phyloP scores from a whole-genome alignment of 2,113 vertebrate genomes.

The Prunella himalayana region DNA sequence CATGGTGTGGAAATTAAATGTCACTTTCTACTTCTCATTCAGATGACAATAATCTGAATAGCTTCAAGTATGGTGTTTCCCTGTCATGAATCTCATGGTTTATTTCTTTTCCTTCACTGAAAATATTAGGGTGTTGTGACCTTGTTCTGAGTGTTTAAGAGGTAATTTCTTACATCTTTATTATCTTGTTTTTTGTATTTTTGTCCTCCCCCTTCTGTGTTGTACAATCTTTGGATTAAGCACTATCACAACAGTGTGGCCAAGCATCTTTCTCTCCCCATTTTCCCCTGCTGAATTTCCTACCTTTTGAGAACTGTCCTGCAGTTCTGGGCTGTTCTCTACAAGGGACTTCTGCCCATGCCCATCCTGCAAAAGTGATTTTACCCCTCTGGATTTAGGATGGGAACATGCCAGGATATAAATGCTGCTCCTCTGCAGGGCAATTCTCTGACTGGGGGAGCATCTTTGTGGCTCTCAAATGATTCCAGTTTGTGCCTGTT shows the following conservation, averaged over 20 bases:
- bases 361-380: neutral
- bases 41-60: neutral
- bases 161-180: neutral
- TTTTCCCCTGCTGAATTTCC: neutral
- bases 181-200: neutral
- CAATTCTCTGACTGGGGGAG: neutral
- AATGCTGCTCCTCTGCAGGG: neutral
- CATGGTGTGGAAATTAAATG: neutral
- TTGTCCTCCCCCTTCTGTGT: neutral
- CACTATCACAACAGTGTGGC: neutral
- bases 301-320: neutral
- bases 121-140: neutral
- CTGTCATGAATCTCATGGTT: neutral
- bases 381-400: neutral
- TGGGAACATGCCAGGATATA: neutral
- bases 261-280: neutral
- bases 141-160: neutral
- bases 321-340: neutral
- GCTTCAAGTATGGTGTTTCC: neutral
- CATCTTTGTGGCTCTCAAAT: neutral
- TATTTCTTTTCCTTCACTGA: neutral
- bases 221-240: neutral
- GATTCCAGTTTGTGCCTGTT: neutral
- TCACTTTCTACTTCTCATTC: neutral
- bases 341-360: neutral